A percentile compares a stretch with the other conserved stretches of the same genome.
These are phyloP conservation scores for Chymomyza amoena DNA, from an alignment of 2,888 invertebrate genomes.

Conservation along the genomic window DNA sequence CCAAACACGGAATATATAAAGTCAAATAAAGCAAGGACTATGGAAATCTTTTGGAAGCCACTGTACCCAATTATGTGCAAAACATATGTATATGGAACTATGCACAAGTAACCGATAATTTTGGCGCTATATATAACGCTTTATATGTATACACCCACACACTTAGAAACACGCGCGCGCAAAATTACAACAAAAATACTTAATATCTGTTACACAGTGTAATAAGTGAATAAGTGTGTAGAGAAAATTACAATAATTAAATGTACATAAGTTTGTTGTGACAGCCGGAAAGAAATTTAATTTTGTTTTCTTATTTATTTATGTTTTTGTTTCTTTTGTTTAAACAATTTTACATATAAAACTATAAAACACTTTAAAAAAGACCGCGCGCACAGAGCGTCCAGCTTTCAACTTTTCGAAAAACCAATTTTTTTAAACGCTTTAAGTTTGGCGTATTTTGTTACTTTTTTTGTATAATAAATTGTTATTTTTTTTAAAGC, in stretches of 20 bases:
- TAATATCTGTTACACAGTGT: not conserved
- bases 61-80: slow-evolving; percentile 1
- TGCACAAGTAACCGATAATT: too few species aligned
- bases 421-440: not conserved
- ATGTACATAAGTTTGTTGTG: slow-evolving; percentile 21
- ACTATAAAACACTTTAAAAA: not conserved
- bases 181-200: not conserved
- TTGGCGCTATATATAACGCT: slow-evolving; percentile 3
- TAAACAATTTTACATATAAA: too few species aligned
- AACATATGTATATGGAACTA: too few species aligned
- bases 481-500: slow-evolving; percentile 29
- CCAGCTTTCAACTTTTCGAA: not conserved
- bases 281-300: not conserved
- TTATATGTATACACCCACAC: slow-evolving; percentile 10
- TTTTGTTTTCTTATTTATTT: not conserved
- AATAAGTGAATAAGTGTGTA: not conserved
- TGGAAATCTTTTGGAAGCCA: slow-evolving; percentile 17
- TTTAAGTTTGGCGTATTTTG: not conserved
- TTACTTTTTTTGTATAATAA: slow-evolving; percentile 14
- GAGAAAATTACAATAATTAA: slow-evolving; percentile 22
- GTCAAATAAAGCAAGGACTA: not conserved
- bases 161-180: not conserved
- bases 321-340: not conserved
- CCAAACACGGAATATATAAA: not conserved
- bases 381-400: not conserved